phyloP scores from a whole-genome alignment of 2,113 vertebrate genomes.

The Gnathonemus longibarbis region DNA sequence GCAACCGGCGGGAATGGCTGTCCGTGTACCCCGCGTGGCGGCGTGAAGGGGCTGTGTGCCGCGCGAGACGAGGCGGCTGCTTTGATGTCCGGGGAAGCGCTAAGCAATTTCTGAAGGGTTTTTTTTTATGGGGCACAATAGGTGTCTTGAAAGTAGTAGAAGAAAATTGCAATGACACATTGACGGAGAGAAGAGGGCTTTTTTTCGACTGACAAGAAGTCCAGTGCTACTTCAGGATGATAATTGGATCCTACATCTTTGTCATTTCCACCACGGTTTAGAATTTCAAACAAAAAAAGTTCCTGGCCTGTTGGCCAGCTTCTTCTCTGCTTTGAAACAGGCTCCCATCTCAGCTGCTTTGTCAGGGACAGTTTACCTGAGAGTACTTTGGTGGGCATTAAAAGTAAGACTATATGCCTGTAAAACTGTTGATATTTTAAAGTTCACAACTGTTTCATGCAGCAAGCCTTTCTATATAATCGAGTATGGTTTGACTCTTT shows the following conservation, averaged over 20 bases:
- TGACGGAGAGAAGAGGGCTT: constrained; percentile 4
- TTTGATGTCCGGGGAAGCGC: constrained; percentile 23
- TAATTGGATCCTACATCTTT: constrained; percentile 18
- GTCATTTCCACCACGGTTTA: constrained; percentile 12
- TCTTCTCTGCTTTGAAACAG: neutral
- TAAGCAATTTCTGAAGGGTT: constrained; percentile 17
- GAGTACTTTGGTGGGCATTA: neutral
- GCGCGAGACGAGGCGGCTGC: constrained; percentile 2
- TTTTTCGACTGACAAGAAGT: neutral
- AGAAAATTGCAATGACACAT: constrained; percentile 9
- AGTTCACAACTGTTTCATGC: neutral
- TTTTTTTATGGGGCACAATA: constrained; percentile 13
- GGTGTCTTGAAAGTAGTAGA: constrained; percentile 9
- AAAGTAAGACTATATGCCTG: neutral
- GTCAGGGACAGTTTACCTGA: neutral
- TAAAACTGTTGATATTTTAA: neutral
- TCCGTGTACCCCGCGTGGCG: constrained; percentile 34
- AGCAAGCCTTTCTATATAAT: neutral
- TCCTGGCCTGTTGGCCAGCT: neutral
- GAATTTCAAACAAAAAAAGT: constrained; percentile 17
- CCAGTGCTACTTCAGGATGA: constrained; percentile 1
- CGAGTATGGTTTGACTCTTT: neutral
- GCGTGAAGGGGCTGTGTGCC: neutral
- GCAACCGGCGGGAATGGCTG: constrained; percentile 68
- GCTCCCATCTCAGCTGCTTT: neutral